Evolutionary conservation across 2,888 invertebrate species (phyloP).

Genomic region (Trichogramma dendrolimi): DNA sequence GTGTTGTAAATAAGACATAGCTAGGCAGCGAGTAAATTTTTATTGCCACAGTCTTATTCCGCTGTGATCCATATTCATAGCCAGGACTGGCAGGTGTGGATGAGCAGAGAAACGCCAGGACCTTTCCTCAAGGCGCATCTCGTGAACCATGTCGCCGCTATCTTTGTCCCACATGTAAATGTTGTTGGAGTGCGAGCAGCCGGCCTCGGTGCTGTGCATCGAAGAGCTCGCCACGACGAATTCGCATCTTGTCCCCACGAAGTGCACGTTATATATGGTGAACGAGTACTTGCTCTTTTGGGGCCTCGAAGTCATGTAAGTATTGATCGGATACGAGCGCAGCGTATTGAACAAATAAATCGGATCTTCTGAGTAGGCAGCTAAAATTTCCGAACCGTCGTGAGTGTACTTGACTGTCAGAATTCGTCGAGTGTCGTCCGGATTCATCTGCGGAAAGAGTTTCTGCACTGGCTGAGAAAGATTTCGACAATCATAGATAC

Average conservation of each 20-base stretch:
- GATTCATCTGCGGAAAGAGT: not conserved
- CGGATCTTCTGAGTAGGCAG: slow-evolving; percentile 6
- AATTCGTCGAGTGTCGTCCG: slow-evolving; percentile 3
- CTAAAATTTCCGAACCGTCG: slow-evolving; percentile 17
- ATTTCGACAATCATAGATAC: slow-evolving; percentile 18
- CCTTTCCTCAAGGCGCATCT: slow-evolving; percentile 4
- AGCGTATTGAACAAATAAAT: slow-evolving; percentile 14
- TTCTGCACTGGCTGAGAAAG: slow-evolving; percentile 9
- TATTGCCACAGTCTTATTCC: slow-evolving; percentile 13
- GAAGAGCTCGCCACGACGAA: slow-evolving; percentile 11
- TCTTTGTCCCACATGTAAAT: slow-evolving; percentile 19
- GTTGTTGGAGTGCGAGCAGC: slow-evolving; percentile 1
- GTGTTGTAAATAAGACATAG: too few species aligned
- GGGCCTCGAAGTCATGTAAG: slow-evolving; percentile 5
- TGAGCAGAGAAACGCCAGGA: slow-evolving; percentile 15
- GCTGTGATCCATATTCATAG: slow-evolving; percentile 11
- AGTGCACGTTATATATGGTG: slow-evolving; percentile 14
- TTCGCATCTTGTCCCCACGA: slow-evolving; percentile 15
- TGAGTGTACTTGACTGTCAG: slow-evolving; percentile 17
- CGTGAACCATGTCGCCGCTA: slow-evolving; percentile 4
- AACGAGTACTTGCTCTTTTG: not conserved
- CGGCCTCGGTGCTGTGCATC: not conserved
- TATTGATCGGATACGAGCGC: slow-evolving; percentile 10
- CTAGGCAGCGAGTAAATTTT: not conserved
- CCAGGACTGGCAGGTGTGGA: slow-evolving; percentile 9